Evolutionary conservation across 2,888 invertebrate genomes (phyloP), one percentile per base, ranked within the genome.

Genomic region (Orthosia incerta): DNA sequence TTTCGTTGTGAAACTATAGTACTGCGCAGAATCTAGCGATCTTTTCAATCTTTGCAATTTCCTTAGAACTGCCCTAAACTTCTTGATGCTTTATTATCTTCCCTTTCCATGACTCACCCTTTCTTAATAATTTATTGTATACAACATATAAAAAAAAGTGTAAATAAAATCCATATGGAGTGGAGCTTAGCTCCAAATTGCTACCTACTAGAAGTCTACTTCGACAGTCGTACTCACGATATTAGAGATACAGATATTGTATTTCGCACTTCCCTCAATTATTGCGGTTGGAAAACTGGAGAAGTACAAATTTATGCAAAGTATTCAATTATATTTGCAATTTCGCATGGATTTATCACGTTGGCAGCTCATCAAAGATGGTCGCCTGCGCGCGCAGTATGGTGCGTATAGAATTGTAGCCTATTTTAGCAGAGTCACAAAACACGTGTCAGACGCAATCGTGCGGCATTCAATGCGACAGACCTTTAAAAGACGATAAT

Each of bases 401-500:
- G 4, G 39, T 53, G 59, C 53, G 61, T 80, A 50, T 18, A 60
- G 60, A 75, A 80, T 55, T 7, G 16, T 55, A 18, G 20, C 45
- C 26, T 20, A 45, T 45, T 50, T 74, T 50, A 20, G 20, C 45
- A 26, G 60, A 31, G n/a, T 20, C 26, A 31, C 20, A 51, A 20
- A 11, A 68, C 57, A 59, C 48, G 56, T 82, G 82, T 50, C 55
- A 53, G 11, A 46, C n/a, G 12, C 18, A 80, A 55, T 26, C 60
- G 78, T 60, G 56, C 51, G 56, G 60, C 39, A 77, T 77, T 61
- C 20, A 56, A 18, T 51, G 55, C 51, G 55, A 67, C 18, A 18
- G 50, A 61, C 61, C 69, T 77, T 53, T 61, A 76, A 65, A 80
- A 56, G 31, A 82, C 50, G 46, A 39, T 82, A 61, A 77, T 69